Evolutionary conservation across 1,140 invertebrate genomes (phyloP), one percentile per base, ranked within the genome.

Genomic region (Bilobella aurantiaca): DNA sequence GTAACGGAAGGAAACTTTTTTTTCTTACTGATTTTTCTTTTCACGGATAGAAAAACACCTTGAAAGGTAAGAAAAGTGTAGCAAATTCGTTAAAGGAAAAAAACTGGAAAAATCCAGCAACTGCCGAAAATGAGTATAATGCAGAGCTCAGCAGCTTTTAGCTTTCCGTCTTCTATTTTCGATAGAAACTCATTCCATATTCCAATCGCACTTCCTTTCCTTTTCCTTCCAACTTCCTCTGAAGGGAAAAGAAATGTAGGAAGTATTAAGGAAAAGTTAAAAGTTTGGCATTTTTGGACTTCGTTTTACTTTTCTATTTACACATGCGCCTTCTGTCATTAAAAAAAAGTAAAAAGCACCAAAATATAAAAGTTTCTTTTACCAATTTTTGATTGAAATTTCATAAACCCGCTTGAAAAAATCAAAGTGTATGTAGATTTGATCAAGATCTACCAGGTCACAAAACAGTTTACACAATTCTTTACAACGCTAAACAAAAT

Each of bases 201-300:
- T 59, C 27, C 58, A 16, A 59, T 59, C 58, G n/a, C n/a, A 30
- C 30, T 59, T 59, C 58, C 58, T 59, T 23, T 23, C 53, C 53
- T 29, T 29, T 23, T 28, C 8, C 8, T 5, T 59, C 5, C 58
- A 3, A 30, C 14, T 14, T 14, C 8, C 58, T 30, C 58, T 23
- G 30, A 59, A 59, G 49, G 8, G 30, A 32, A 16, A 29, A 59
- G 28, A 30, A 30, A 59, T 3, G 5, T 3, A 29, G 30, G 28
- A 21, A 59, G 58, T 32, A 32, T 59, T 30, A 59, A 30, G 58
- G 23, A 57, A 32, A 59, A 32, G 58, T 59, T 30, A 59, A 59
- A 59, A 30, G 58, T 53, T 53, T 53, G 49, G 49, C 49, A 53
- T 53, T n/a, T n/a, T 23, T 53, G 49, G 49, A 53, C 49, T 18